A percentile compares a stretch with the other conserved stretches of the same genome.
Evolutionary conservation across 2,888 invertebrate species (phyloP).

Genomic region (Heliothis peltigera): DNA sequence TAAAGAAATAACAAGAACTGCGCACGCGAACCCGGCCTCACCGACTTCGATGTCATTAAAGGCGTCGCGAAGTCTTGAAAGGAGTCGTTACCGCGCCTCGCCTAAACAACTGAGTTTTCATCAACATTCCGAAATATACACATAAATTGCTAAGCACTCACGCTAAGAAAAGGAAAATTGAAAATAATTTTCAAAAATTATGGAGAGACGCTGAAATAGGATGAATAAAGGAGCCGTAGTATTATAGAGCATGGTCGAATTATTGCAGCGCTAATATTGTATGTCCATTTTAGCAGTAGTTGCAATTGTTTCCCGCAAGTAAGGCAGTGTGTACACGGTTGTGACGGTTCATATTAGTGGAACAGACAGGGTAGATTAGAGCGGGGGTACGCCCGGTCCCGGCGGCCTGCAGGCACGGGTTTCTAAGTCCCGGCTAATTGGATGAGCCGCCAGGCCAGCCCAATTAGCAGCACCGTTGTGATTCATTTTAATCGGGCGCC

Average conservation of each 20-base stretch:
- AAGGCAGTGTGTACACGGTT: slow-evolving; percentile 61
- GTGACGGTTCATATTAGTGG: slow-evolving; percentile 70
- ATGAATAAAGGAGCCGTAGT: not conserved
- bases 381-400: slow-evolving; percentile 69
- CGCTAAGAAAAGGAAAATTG: slow-evolving; percentile 62
- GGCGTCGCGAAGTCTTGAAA: slow-evolving; percentile 84
- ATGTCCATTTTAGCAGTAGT: slow-evolving; percentile 38
- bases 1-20: slow-evolving; percentile 90
- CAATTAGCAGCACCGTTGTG: slow-evolving; percentile 87
- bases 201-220: slow-evolving; percentile 8
- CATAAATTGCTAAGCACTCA: slow-evolving; percentile 71
- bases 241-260: slow-evolving; percentile 11
- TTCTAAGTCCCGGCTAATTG: slow-evolving; percentile 89
- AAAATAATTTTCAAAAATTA: slow-evolving; percentile 50
- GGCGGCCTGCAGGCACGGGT: slow-evolving; percentile 80
- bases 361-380: slow-evolving; percentile 77
- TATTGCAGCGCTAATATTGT: slow-evolving; percentile 20
- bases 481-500: slow-evolving; percentile 89
- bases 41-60: slow-evolving; percentile 87
- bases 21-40: slow-evolving; percentile 87
- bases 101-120: slow-evolving; percentile 84
- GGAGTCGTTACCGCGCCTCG: slow-evolving; percentile 85
- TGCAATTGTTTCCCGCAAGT: slow-evolving; percentile 55
- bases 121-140: slow-evolving; percentile 77
- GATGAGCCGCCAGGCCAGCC: slow-evolving; percentile 84